Conservation (phyloP, 35 echinoderm and acorn worm genomes). For the Ptychodera flava region DNA sequence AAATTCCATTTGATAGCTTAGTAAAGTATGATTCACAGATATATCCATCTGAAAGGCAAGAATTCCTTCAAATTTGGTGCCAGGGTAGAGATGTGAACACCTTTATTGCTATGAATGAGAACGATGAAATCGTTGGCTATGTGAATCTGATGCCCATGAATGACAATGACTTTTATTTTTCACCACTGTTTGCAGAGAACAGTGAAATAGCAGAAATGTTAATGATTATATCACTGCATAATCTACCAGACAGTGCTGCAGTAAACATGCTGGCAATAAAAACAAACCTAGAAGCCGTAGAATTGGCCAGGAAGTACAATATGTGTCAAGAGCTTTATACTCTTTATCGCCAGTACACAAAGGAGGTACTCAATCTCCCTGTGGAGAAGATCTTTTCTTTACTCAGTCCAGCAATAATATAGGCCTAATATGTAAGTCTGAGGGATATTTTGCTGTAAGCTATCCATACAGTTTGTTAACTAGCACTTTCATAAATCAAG, state of each 20-base stretch:
- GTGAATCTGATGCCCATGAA: background rate
- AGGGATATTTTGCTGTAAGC: too few relatives aligned
- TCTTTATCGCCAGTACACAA: background rate
- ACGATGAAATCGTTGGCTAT: background rate
- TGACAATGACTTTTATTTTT: background rate
- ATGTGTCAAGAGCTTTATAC: background rate
- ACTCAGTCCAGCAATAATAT: background rate
- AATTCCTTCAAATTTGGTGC: background rate
- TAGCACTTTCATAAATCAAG: too few relatives aligned
- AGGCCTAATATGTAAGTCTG: too few relatives aligned
- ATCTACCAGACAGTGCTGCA: background rate
- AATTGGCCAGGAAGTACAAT: background rate
- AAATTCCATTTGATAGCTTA: background rate
- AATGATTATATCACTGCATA: background rate
- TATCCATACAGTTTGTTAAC: too few relatives aligned
- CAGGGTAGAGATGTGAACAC: background rate
- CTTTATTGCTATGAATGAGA: background rate
- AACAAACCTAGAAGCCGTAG: background rate
- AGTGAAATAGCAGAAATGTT: background rate
- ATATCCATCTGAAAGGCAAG: background rate
- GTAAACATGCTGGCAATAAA: background rate
- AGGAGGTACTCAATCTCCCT: background rate
- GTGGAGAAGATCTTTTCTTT: background rate
- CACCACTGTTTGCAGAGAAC: background rate
- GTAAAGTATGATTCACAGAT: background rate